phyloP scores from a whole-genome alignment of 1,140 invertebrate genomes.

The Atta texana region DNA sequence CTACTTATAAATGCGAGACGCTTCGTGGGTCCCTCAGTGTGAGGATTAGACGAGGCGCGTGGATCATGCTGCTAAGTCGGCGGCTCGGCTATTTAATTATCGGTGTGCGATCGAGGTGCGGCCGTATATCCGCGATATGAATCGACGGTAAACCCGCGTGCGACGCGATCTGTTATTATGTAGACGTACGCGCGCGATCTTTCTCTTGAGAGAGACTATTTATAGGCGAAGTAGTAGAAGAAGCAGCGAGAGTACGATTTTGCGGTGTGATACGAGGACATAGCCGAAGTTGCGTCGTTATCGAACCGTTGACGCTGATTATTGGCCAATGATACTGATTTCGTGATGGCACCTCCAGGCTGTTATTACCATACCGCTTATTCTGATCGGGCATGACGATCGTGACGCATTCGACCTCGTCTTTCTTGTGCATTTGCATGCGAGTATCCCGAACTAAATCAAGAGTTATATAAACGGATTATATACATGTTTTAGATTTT shows the following conservation, averaged over 20 bases:
- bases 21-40: neutral
- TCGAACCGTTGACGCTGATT: slow-evolving; percentile 66
- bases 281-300: slow-evolving; percentile 49
- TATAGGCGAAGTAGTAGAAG: slow-evolving; percentile 64
- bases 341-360: slow-evolving; percentile 40
- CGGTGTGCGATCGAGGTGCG: slow-evolving; percentile 60
- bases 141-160: slow-evolving; percentile 67
- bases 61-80: slow-evolving; percentile 51
- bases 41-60: slow-evolving; percentile 50
- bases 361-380: slow-evolving; percentile 41
- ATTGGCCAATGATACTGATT: slow-evolving; percentile 60
- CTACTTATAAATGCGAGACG: neutral
- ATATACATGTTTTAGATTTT: neutral
- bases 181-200: slow-evolving; percentile 27
- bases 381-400: slow-evolving; percentile 38
- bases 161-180: slow-evolving; percentile 74
- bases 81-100: slow-evolving; percentile 73
- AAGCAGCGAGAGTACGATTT: slow-evolving; percentile 48
- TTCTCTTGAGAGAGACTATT: slow-evolving; percentile 68
- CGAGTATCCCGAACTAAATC: neutral
- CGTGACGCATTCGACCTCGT: slow-evolving; percentile 29
- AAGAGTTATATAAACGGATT: neutral
- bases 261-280: slow-evolving; percentile 39
- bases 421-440: slow-evolving; percentile 29
- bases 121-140: slow-evolving; percentile 52